A percentile compares a stretch with the other conserved stretches of the same genome.
phyloP scores from a whole-genome alignment of 2,797 vertebrate species.

The Pangasius macronema region DNA sequence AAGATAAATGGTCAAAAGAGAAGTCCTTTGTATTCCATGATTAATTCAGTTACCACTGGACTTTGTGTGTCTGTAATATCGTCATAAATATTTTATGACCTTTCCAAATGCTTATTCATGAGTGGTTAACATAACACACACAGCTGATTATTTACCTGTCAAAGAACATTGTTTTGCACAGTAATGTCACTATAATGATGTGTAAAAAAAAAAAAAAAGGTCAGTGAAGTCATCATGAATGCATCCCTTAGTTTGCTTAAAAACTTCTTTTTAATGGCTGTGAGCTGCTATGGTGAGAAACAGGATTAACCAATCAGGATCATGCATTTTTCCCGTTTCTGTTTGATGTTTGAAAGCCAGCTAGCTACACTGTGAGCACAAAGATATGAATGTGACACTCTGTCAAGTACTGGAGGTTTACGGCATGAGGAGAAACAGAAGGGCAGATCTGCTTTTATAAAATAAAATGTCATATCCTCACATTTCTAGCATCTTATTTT shows the following conservation, averaged over 20 bases:
- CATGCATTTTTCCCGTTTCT: background rate
- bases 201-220: background rate
- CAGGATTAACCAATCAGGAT: background rate
- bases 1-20: background rate
- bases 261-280: background rate
- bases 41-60: conserved; percentile 7
- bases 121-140: background rate
- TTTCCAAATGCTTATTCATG: background rate
- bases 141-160: background rate
- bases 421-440: background rate
- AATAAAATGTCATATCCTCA: background rate
- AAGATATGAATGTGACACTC: background rate
- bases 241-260: background rate
- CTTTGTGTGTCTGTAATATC: background rate
- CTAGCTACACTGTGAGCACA: background rate
- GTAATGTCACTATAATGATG: background rate
- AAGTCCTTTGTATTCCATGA: background rate
- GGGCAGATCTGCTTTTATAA: background rate
- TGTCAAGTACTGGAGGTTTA: background rate
- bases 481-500: background rate
- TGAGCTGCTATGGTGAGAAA: background rate
- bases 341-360: background rate
- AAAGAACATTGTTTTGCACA: background rate
- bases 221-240: background rate
- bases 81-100: background rate